These are phyloP conservation scores for Graphium colonna DNA, from an alignment of 2,888 invertebrate genomes.

Conservation along the genomic window DNA sequence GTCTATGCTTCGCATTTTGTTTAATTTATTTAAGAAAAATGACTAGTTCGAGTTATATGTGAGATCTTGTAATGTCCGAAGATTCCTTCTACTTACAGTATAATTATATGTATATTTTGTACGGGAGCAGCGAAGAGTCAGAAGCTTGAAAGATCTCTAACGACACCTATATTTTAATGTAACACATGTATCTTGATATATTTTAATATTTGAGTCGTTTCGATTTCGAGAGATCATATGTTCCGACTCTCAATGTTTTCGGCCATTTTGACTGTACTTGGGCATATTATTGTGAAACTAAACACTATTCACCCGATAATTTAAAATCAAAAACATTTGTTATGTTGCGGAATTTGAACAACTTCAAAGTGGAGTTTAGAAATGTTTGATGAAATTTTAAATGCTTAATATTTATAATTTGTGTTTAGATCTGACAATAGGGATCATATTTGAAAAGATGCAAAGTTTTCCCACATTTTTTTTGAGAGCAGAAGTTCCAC, in stretches of 20 bases:
- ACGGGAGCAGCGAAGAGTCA: slow-evolving; percentile 21
- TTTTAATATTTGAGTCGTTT: neutral
- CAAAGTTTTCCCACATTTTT: no score
- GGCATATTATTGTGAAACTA: neutral
- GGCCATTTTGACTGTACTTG: neutral
- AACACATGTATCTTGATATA: neutral
- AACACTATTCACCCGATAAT: slow-evolving; percentile 9
- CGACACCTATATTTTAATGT: slow-evolving; percentile 14
- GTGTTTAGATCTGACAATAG: no score
- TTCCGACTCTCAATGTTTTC: neutral
- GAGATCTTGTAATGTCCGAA: slow-evolving; percentile 39
- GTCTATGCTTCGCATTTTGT: slow-evolving; percentile 24
- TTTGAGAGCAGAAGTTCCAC: no score
- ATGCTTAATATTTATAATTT: no score
- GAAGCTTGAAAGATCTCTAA: slow-evolving; percentile 18
- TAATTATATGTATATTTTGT: slow-evolving; percentile 19
- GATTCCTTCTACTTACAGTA: slow-evolving; percentile 21
- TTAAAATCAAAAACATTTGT: neutral
- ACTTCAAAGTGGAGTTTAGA: neutral
- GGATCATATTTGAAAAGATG: neutral
- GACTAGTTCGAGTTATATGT: slow-evolving; percentile 45
- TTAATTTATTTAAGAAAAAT: slow-evolving; percentile 36
- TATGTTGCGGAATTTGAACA: slow-evolving; percentile 2
- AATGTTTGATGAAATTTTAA: no score
- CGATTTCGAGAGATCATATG: neutral